Evolutionary conservation across 2,113 vertebrate species (phyloP).

Genomic region (Phaethon lepturus): DNA sequence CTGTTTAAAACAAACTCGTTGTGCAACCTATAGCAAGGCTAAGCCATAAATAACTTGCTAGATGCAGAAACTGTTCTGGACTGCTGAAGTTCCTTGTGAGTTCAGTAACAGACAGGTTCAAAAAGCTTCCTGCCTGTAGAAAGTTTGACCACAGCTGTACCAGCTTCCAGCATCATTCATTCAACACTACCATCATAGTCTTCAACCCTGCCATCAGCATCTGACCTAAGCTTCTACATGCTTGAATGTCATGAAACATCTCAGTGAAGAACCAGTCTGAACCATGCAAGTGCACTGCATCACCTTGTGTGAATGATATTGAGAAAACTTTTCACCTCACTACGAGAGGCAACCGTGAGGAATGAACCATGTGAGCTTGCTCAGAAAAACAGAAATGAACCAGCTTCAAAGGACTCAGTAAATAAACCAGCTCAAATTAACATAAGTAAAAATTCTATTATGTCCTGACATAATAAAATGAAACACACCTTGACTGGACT

Average conservation of each 20-base stretch:
- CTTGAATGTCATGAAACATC: not conserved
- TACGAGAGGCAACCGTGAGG: not conserved
- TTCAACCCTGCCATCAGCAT: not conserved
- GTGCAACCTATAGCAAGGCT: not conserved
- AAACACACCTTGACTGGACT: not conserved
- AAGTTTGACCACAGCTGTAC: not conserved
- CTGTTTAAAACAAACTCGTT: not conserved
- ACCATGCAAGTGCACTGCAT: not conserved
- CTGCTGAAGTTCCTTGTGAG: not conserved
- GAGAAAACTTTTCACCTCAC: not conserved
- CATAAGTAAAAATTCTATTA: not conserved
- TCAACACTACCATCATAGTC: not conserved
- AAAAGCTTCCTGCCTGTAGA: not conserved
- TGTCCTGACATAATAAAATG: not conserved
- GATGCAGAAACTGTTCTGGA: not conserved
- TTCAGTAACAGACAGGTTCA: not conserved
- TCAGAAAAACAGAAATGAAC: not conserved
- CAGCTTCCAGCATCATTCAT: not conserved
- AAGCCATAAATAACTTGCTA: not conserved
- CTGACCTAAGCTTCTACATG: not conserved
- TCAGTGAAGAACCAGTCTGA: not conserved
- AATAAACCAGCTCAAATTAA: not conserved
- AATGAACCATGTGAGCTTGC: not conserved
- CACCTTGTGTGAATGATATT: not conserved
- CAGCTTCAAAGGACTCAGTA: not conserved